phyloP scores from a whole-genome alignment of 2,797 vertebrate genomes.

The Rhodeus uyekii region DNA sequence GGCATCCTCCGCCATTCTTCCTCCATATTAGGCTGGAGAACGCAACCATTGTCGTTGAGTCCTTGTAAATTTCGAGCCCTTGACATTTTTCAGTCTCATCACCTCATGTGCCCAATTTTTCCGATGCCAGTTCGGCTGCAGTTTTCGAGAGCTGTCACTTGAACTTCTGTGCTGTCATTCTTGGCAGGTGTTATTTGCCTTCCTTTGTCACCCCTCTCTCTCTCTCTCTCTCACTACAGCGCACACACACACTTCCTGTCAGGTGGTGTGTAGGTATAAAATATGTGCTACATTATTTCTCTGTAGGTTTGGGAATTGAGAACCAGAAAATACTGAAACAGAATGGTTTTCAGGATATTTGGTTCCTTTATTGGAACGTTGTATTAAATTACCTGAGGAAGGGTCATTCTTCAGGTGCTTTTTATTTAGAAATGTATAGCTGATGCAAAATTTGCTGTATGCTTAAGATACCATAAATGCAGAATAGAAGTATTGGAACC shows the following conservation, averaged over 20 bases:
- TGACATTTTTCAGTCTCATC: conserved; percentile 27
- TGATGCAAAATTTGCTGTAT: not conserved
- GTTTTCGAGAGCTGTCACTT: conserved; percentile 11
- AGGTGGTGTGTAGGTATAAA: not conserved
- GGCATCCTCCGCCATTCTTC: conserved; percentile 30
- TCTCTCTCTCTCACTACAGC: not conserved
- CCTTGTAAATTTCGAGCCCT: conserved; percentile 25
- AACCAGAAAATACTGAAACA: not conserved
- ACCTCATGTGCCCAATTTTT: not conserved
- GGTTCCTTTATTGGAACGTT: not conserved
- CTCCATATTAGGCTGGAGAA: conserved; percentile 56
- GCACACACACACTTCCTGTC: not conserved
- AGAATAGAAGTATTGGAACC: no score
- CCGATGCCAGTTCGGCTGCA: not conserved
- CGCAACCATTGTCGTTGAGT: conserved; percentile 9
- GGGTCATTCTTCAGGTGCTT: not conserved
- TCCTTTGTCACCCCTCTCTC: not conserved
- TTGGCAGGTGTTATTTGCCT: not conserved
- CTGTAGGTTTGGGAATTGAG: not conserved
- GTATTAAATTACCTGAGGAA: not conserved
- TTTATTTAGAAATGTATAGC: not conserved
- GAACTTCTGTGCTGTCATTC: conserved; percentile 6
- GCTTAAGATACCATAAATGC: no score
- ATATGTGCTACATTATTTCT: not conserved
- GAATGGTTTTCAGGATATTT: not conserved